Percentiles rank a stretch among this genome's conserved stretches.
phyloP scores from a whole-genome alignment of 1,140 invertebrate species.

The Heliothis virescens region DNA sequence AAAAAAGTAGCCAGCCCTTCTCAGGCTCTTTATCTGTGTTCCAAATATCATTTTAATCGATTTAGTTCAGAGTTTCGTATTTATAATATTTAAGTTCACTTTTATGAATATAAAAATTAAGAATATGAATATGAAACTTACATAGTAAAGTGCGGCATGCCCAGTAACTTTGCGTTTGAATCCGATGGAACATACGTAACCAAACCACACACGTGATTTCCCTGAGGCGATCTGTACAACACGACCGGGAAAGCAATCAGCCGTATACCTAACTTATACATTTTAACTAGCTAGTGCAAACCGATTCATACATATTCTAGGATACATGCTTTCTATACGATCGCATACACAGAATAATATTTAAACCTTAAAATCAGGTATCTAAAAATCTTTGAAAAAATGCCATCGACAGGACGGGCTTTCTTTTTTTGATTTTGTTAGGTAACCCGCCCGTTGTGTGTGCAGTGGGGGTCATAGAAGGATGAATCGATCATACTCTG shows the following conservation, averaged over 20 bases:
- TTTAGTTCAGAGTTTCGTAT: too few species aligned
- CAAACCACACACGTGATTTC: slow-evolving; percentile 40
- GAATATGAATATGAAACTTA: background rate
- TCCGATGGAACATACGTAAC: slow-evolving; percentile 20
- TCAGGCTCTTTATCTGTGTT: too few species aligned
- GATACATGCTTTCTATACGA: too few species aligned
- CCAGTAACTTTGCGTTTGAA: slow-evolving; percentile 16
- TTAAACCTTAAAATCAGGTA: background rate
- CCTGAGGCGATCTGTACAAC: slow-evolving; percentile 16
- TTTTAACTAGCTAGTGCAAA: slow-evolving; percentile 5
- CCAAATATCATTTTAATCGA: too few species aligned
- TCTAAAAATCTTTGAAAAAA: background rate
- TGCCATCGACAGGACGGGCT: too few species aligned
- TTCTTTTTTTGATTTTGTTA: too few species aligned
- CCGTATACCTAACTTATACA: slow-evolving; percentile 14
- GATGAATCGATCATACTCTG: background rate
- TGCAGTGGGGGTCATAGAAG: background rate
- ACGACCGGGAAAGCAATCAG: slow-evolving; percentile 26
- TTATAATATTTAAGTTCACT: background rate
- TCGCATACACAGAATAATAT: background rate
- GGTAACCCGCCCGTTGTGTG: background rate
- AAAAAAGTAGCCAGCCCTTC: background rate
- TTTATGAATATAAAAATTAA: background rate
- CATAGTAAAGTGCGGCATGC: background rate
- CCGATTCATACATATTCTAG: too few species aligned